phyloP scores from a whole-genome alignment of 2,113 vertebrate species.

The Mormyrus iriodes region DNA sequence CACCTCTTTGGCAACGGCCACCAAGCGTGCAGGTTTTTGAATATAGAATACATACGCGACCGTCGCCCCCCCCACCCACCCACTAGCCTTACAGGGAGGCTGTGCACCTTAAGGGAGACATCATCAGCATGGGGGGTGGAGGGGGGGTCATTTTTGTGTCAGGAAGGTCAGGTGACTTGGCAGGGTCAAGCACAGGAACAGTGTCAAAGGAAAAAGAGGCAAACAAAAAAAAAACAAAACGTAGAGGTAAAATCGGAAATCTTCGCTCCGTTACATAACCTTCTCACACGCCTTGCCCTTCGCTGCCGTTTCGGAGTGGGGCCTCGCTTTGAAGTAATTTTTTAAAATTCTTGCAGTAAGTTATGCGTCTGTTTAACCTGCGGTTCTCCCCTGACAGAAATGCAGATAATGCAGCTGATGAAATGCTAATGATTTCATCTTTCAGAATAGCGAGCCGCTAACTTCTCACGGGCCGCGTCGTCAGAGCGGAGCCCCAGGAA shows the following conservation, averaged over 20 bases:
- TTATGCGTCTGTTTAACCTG: conserved; percentile 2
- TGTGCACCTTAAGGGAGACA: neutral
- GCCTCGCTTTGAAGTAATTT: neutral
- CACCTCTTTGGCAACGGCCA: conserved; percentile 62
- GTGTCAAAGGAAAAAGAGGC: conserved; percentile 35
- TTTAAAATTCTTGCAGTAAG: neutral
- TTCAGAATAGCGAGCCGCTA: neutral
- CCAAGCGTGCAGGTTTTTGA: conserved; percentile 29
- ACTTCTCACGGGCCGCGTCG: neutral
- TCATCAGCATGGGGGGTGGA: conserved; percentile 26
- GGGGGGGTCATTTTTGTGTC: conserved; percentile 33
- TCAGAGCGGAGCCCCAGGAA: neutral
- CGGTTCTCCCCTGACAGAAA: neutral
- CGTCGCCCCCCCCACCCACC: neutral
- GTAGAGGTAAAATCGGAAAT: conserved; percentile 18
- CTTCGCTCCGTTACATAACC: neutral
- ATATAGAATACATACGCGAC: conserved; percentile 26
- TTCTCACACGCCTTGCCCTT: conserved; percentile 14
- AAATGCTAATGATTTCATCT: conserved; percentile 5
- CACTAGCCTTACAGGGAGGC: neutral
- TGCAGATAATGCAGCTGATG: conserved; percentile 1
- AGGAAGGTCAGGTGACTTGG: conserved; percentile 60
- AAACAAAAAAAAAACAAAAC: conserved; percentile 53
- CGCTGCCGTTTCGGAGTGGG: neutral
- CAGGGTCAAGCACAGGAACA: conserved; percentile 53